Evolutionary conservation across 2,797 vertebrate genomes (phyloP).

Genomic region (Phataginus tetradactyla): DNA sequence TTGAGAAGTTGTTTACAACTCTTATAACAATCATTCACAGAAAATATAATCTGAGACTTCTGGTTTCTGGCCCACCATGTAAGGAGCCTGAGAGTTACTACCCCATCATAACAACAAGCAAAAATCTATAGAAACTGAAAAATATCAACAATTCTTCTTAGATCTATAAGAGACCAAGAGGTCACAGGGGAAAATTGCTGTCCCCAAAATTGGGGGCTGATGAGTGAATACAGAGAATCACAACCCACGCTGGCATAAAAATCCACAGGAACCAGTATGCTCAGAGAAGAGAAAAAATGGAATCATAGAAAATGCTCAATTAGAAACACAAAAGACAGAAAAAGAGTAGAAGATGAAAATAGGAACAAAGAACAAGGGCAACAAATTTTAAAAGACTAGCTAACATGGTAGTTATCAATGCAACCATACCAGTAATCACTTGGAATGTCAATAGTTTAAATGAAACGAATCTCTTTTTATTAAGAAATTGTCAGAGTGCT

Average conservation of each 20-base stretch:
- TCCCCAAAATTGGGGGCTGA: neutral
- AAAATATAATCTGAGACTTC: neutral
- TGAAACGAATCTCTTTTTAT: too few species aligned
- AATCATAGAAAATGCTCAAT: neutral
- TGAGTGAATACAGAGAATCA: neutral
- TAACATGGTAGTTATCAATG: neutral
- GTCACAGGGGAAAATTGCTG: neutral
- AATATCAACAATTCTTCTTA: neutral
- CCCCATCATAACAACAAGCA: neutral
- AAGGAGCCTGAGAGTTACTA: neutral
- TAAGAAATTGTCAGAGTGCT: neutral
- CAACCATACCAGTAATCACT: neutral
- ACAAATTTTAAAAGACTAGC: neutral
- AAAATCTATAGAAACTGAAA: neutral
- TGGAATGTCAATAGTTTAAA: neutral
- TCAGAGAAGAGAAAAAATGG: neutral
- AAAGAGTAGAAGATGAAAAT: neutral
- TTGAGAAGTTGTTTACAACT: neutral
- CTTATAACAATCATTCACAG: constrained; percentile 6
- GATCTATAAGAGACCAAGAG: neutral
- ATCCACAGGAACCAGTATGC: neutral
- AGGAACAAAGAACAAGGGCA: neutral
- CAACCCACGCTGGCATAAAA: neutral
- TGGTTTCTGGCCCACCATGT: neutral
- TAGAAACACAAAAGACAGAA: neutral